A percentile compares a stretch with the other conserved stretches of the same genome.
Evolutionary conservation across 2,888 invertebrate genomes (phyloP).

Genomic region (Agonum fuliginosum): DNA sequence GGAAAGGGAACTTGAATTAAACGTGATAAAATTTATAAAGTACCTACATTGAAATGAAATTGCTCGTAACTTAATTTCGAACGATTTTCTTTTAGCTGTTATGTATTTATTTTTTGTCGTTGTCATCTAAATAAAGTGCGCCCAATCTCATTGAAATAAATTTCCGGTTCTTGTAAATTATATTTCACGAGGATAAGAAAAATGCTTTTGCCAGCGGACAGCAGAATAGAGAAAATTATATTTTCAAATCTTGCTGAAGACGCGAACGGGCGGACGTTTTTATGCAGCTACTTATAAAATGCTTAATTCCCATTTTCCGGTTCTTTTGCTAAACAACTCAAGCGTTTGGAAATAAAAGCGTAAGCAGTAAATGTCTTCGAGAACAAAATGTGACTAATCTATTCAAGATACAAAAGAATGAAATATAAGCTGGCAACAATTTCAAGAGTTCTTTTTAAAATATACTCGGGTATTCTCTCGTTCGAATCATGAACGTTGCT

Average conservation of each 20-base stretch:
- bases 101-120: slow-evolving; percentile 4
- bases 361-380: slow-evolving; percentile 20
- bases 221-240: slow-evolving; percentile 26
- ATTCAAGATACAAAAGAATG: slow-evolving; percentile 51
- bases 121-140: background rate
- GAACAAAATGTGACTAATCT: slow-evolving; percentile 54
- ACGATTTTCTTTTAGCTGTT: background rate
- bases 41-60: background rate
- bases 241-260: slow-evolving; percentile 5
- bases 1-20: background rate
- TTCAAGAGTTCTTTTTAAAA: slow-evolving; percentile 19
- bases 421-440: slow-evolving; percentile 37
- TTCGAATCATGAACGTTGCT: slow-evolving; percentile 7
- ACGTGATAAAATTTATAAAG: too few relatives aligned
- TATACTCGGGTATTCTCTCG: background rate
- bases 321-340: slow-evolving; percentile 35
- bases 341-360: slow-evolving; percentile 46
- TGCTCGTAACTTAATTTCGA: background rate
- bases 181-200: slow-evolving; percentile 9
- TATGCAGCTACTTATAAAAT: slow-evolving; percentile 39
- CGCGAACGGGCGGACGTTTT: background rate
- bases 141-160: slow-evolving; percentile 20
- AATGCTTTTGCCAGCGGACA: slow-evolving; percentile 21
- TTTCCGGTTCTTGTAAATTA: slow-evolving; percentile 22
- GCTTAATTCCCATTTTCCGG: slow-evolving; percentile 50